Conservation (phyloP, 2,797 vertebrate species). For the Smutsia gigantea region DNA sequence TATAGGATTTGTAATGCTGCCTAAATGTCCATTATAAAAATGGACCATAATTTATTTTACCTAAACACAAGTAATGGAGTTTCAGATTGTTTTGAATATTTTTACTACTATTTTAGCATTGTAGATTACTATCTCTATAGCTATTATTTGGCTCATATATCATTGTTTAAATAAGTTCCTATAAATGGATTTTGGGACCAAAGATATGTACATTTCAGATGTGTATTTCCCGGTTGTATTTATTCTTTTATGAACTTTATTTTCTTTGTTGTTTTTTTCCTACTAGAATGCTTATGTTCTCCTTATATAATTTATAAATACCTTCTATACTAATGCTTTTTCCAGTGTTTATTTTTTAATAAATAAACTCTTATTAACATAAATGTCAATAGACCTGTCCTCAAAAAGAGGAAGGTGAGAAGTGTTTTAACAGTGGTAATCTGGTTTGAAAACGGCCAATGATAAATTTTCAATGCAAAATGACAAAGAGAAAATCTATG, state of each 20-base stretch:
- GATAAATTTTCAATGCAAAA: background rate
- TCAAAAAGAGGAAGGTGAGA: background rate
- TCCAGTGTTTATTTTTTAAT: constrained; percentile 30
- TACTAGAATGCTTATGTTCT: background rate
- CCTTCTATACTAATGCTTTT: background rate
- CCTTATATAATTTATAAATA: constrained; percentile 10
- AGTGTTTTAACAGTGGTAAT: background rate
- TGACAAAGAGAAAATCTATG: background rate
- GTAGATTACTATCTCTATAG: background rate
- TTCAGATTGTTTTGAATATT: background rate
- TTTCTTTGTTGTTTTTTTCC: background rate
- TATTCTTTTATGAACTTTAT: constrained; percentile 24
- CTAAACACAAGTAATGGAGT: background rate
- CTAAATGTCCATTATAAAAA: constrained; percentile 40
- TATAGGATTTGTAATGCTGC: constrained; percentile 16
- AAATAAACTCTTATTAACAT: background rate
- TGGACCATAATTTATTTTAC: constrained; percentile 10
- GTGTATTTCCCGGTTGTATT: background rate
- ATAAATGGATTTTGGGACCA: background rate
- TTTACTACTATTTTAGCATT: background rate
- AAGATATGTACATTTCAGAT: background rate
- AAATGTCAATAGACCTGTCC: background rate
- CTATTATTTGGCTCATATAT: background rate
- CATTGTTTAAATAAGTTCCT: background rate
- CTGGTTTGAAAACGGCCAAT: background rate